Percentiles rank a stretch among this genome's conserved stretches.
Conservation (phyloP, 2,888 invertebrate genomes). For the Megaustenia siamemsis region DNA sequence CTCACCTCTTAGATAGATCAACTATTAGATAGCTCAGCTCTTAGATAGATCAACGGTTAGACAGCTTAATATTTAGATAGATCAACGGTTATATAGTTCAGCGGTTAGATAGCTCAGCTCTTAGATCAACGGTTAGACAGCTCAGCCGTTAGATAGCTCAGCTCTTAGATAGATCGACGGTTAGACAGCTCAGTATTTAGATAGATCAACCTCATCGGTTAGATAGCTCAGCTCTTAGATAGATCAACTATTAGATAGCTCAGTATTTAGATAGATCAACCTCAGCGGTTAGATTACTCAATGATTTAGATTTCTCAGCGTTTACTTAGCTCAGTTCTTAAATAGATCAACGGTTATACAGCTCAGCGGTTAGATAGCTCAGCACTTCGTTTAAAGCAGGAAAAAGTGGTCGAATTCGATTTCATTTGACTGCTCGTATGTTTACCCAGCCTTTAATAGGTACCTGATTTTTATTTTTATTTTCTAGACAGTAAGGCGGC, state of each 20-base stretch:
- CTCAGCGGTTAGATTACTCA: no score
- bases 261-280: background rate
- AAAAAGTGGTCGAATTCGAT: no score
- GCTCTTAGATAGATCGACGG: background rate
- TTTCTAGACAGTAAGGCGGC: no score
- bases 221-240: background rate
- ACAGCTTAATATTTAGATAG: background rate
- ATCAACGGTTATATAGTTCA: background rate
- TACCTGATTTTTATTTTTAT: no score
- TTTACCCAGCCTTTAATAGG: no score
- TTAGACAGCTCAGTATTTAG: background rate
- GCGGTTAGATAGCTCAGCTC: no score
- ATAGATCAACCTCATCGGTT: background rate
- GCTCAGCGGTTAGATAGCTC: background rate
- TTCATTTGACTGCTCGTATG: no score
- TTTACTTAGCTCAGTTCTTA: background rate
- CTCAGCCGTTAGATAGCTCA: background rate
- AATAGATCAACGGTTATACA: background rate
- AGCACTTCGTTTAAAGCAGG: no score
- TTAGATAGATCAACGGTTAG: background rate
- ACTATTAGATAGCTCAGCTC: background rate
- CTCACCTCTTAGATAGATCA: background rate
- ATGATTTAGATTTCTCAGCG: background rate
- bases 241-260: background rate
- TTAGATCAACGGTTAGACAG: background rate